These are phyloP conservation scores for Nyctibius bracteatus DNA, from an alignment of 2,113 vertebrate genomes.

Conservation along the genomic window DNA sequence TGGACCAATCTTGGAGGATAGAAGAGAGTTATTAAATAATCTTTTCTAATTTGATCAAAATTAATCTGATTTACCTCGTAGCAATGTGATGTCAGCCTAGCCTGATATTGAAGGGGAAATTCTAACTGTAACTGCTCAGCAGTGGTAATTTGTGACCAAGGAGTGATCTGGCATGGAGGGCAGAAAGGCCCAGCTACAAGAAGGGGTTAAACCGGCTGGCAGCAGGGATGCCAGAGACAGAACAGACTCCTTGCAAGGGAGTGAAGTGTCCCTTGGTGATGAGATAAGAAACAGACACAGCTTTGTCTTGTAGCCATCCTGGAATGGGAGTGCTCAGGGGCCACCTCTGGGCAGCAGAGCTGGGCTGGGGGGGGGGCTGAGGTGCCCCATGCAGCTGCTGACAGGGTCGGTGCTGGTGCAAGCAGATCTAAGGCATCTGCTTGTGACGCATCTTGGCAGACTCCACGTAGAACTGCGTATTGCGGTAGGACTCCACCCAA, in stretches of 20 bases:
- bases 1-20: too few relatives aligned
- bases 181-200: not conserved
- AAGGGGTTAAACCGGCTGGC: not conserved
- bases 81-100: not conserved
- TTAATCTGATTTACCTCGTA: not conserved
- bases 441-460: not conserved
- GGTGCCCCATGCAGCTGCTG: not conserved
- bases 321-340: not conserved
- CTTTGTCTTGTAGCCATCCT: not conserved
- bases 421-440: not conserved
- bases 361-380: not conserved
- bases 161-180: not conserved
- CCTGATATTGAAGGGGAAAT: not conserved
- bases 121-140: not conserved
- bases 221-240: not conserved
- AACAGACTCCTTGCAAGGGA: not conserved
- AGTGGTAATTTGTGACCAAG: not conserved
- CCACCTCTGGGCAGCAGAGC: not conserved
- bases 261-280: not conserved
- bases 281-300: not conserved
- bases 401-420: not conserved
- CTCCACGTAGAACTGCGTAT: accelerated
- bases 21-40: too few relatives aligned
- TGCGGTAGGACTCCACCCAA: not conserved
- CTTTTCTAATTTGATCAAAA: too few relatives aligned